phyloP scores from a whole-genome alignment of 2,888 invertebrate genomes.

The Apotomis turbidana region DNA sequence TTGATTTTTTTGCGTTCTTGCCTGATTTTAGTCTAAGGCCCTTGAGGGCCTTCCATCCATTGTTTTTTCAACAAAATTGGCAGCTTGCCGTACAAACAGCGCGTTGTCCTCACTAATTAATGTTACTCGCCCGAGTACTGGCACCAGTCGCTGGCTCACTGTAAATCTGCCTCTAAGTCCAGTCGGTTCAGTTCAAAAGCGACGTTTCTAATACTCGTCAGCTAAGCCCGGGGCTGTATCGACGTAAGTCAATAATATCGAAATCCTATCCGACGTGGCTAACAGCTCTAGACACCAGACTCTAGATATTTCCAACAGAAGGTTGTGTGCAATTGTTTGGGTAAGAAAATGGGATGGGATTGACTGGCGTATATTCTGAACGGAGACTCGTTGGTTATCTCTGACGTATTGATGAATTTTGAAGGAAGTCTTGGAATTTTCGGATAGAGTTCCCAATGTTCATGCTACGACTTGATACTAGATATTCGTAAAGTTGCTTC shows the following conservation, averaged over 20 bases:
- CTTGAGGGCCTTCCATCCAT: too few relatives aligned
- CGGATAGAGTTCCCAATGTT: too few relatives aligned
- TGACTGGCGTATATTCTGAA: slow-evolving; percentile 10
- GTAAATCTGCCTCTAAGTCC: slow-evolving; percentile 20
- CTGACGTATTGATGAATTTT: background rate
- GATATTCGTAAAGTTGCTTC: too few relatives aligned
- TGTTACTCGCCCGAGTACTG: background rate
- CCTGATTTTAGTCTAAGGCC: too few relatives aligned
- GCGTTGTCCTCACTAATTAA: too few relatives aligned
- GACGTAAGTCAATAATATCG: slow-evolving; percentile 37
- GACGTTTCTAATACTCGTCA: slow-evolving; percentile 39
- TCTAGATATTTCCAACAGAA: slow-evolving; percentile 17
- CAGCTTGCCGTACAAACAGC: too few relatives aligned
- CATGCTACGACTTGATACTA: too few relatives aligned
- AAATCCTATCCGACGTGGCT: slow-evolving; percentile 27
- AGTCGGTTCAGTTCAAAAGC: slow-evolving; percentile 22
- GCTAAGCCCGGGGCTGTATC: slow-evolving; percentile 15
- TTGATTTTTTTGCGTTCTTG: too few relatives aligned
- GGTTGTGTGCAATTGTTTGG: slow-evolving; percentile 24
- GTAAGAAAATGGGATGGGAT: slow-evolving; percentile 39
- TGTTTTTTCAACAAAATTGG: too few relatives aligned
- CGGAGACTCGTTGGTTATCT: background rate
- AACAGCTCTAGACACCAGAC: slow-evolving; percentile 17
- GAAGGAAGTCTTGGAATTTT: background rate
- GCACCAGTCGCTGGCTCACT: slow-evolving; percentile 10